Percentiles rank a stretch among this genome's conserved stretches.
Evolutionary conservation across 2,113 vertebrate genomes (phyloP).

Genomic region (Stictonetta naevosa): DNA sequence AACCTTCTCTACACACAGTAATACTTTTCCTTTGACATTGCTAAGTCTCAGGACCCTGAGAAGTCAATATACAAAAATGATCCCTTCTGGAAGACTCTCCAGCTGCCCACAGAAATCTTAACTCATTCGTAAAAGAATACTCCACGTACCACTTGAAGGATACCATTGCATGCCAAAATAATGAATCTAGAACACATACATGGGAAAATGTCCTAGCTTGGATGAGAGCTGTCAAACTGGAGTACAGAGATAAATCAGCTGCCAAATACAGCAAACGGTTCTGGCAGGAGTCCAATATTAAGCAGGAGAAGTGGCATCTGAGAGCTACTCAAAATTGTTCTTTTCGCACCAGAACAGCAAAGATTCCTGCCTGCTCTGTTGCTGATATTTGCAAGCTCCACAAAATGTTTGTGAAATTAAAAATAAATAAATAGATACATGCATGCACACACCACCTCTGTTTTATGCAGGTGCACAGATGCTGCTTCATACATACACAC

Average conservation of each 20-base stretch:
- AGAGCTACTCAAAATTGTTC: accelerated
- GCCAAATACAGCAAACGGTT: neutral
- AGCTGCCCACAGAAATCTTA: neutral
- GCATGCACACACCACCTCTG: neutral
- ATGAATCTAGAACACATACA: neutral
- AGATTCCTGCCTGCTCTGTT: neutral
- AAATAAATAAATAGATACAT: neutral
- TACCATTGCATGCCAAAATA: neutral
- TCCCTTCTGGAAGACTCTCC: neutral
- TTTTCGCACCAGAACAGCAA: neutral
- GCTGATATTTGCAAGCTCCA: neutral
- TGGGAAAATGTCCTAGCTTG: neutral
- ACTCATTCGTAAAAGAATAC: neutral
- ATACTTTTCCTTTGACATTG: neutral
- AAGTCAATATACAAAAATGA: neutral
- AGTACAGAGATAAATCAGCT: neutral
- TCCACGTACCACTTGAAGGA: neutral
- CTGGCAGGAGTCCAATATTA: neutral
- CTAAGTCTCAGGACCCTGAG: neutral
- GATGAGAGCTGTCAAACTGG: neutral
- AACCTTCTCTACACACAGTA: neutral
- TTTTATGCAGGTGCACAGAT: neutral
- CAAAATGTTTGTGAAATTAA: neutral
- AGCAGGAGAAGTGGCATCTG: neutral
- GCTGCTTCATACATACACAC: neutral